A percentile compares a stretch with the other conserved stretches of the same genome.
Conservation (phyloP, 2,797 vertebrate species). For the Graptemys geographica region DNA sequence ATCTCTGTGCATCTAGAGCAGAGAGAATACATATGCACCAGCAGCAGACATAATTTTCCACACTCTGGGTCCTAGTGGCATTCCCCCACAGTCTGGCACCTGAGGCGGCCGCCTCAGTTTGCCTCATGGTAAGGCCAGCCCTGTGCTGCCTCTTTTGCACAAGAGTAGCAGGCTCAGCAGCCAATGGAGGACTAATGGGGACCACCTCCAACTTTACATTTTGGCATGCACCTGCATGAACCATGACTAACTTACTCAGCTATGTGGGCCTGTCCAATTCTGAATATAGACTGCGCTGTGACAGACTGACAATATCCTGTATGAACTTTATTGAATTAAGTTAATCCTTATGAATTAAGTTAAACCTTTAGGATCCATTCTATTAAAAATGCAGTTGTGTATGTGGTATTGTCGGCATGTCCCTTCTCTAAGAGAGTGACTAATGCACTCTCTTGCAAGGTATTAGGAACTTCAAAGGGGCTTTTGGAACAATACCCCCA, state of each 20-base stretch:
- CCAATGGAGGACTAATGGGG: background rate
- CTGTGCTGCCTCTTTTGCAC: background rate
- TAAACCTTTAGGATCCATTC: background rate
- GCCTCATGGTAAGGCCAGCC: no score
- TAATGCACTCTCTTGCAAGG: background rate
- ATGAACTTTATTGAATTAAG: background rate
- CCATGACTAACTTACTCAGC: background rate
- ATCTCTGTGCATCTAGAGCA: no score
- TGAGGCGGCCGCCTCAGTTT: no score
- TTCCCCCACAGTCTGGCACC: no score
- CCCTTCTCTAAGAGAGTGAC: background rate
- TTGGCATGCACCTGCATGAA: background rate
- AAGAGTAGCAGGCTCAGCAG: no score
- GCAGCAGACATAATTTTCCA: no score
- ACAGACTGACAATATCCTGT: background rate
- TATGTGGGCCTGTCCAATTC: background rate
- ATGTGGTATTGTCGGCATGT: background rate
- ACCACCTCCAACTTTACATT: background rate
- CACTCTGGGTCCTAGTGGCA: no score
- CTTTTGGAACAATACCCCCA: background rate
- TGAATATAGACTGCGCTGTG: background rate
- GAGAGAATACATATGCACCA: no score
- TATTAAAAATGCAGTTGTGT: background rate
- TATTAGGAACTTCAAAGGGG: background rate
- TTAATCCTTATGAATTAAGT: background rate